Evolutionary conservation across 2,888 invertebrate genomes (phyloP).

Genomic region (Gryllus longicercus): DNA sequence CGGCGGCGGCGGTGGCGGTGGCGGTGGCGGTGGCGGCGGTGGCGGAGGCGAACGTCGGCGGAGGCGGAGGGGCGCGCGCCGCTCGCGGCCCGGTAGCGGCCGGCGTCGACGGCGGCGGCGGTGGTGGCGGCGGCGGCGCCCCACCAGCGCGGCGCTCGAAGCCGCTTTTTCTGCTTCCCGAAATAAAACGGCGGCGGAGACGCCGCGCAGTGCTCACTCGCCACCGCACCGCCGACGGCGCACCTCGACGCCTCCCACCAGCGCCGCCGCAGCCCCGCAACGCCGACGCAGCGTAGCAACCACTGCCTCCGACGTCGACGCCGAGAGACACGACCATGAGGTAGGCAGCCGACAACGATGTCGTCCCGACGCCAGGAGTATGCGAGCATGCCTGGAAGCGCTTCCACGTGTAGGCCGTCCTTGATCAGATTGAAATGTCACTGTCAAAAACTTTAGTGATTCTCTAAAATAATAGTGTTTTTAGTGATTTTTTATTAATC

Average conservation of each 20-base stretch:
- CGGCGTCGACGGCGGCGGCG: not conserved
- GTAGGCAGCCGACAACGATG: not conserved
- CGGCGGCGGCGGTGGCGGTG: not conserved
- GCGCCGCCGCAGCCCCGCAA: not conserved
- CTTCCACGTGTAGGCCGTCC: too few species aligned
- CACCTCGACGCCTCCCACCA: not conserved
- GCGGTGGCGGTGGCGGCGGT: not conserved
- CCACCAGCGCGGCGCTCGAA: not conserved
- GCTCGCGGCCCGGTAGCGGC: conserved; percentile 17
- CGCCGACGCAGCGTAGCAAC: not conserved
- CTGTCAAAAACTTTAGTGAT: too few species aligned
- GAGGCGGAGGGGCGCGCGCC: not conserved
- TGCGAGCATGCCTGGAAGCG: not conserved
- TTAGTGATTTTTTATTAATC: too few species aligned
- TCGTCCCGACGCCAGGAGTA: not conserved
- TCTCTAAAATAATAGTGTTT: too few species aligned
- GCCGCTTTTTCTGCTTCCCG: conserved; percentile 17
- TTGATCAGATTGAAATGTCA: too few species aligned
- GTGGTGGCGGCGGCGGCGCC: not conserved
- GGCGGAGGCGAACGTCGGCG: not conserved
- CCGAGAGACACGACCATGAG: not conserved
- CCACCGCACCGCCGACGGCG: conserved; percentile 1
- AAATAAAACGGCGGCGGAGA: conserved; percentile 6
- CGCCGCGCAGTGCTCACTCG: not conserved
- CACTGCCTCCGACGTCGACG: not conserved